Conservation (phyloP, 2,113 vertebrate genomes). For the Nothoprocta pentlandii region DNA sequence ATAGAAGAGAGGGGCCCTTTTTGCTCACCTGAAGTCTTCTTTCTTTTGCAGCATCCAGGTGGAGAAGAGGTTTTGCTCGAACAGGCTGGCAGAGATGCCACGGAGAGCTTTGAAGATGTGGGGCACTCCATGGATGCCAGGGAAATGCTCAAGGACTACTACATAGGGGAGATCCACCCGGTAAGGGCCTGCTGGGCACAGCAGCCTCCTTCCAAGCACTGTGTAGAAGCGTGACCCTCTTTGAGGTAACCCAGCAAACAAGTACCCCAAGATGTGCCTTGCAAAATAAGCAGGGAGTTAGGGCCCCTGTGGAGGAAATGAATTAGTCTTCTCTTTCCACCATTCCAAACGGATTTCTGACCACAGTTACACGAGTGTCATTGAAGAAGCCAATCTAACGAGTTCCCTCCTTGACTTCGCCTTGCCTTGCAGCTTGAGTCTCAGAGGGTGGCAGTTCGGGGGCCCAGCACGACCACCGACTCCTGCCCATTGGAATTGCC, state of each 20-base stretch:
- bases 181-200: constrained; percentile 74
- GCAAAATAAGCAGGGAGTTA: not conserved
- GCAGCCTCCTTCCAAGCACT: not conserved
- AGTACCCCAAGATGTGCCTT: not conserved
- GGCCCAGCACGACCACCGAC: not conserved
- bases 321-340: not conserved
- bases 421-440: not conserved
- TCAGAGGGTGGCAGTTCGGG: not conserved
- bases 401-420: not conserved
- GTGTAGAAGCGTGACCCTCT: not conserved
- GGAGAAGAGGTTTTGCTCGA: constrained; percentile 95
- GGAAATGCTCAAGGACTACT: constrained; percentile 94
- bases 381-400: not conserved
- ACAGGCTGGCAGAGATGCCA: constrained; percentile 90
- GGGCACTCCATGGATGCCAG: constrained; percentile 93
- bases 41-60: constrained; percentile 89
- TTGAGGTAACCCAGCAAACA: too few relatives aligned
- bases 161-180: constrained; percentile 89
- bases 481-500: not conserved
- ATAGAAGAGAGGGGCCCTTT: not conserved
- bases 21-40: constrained; percentile 34
- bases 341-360: not conserved
- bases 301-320: not conserved
- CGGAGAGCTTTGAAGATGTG: constrained; percentile 95
- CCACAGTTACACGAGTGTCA: not conserved